Conservation (phyloP, 2,113 vertebrate species). For the Rostratula benghalensis region DNA sequence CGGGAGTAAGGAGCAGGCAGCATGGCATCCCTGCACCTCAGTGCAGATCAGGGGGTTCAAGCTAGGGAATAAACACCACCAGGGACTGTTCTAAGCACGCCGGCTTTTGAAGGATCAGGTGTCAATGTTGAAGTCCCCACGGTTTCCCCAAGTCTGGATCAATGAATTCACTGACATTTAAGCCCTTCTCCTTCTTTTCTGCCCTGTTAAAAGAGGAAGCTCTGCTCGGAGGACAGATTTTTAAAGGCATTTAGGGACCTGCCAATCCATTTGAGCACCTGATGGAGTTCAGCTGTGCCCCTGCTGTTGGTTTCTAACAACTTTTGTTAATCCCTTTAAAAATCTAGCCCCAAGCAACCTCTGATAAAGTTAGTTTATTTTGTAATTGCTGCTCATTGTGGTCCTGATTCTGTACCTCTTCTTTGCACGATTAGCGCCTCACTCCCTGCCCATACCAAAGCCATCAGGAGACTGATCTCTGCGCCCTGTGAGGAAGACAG, state of each 20-base stretch:
- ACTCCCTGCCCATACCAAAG: neutral
- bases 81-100: neutral
- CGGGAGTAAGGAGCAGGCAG: neutral
- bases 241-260: neutral
- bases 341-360: neutral
- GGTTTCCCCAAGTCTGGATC: neutral
- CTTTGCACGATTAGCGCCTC: neutral
- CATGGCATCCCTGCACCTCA: neutral
- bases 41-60: neutral
- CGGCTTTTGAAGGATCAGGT: neutral
- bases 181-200: neutral
- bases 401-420: slow-evolving; percentile 11
- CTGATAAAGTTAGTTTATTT: neutral
- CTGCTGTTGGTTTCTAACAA: neutral
- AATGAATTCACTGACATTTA: neutral
- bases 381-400: slow-evolving; percentile 42
- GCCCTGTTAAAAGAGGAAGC: neutral
- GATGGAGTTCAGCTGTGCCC: neutral
- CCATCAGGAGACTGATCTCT: neutral
- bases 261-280: neutral
- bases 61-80: neutral
- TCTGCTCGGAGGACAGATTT: neutral
- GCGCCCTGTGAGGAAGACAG: neutral
- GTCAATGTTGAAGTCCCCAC: neutral
- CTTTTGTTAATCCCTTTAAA: neutral